phyloP scores from a whole-genome alignment of 2,113 vertebrate species.

The Heterotilapia buettikoferi region DNA sequence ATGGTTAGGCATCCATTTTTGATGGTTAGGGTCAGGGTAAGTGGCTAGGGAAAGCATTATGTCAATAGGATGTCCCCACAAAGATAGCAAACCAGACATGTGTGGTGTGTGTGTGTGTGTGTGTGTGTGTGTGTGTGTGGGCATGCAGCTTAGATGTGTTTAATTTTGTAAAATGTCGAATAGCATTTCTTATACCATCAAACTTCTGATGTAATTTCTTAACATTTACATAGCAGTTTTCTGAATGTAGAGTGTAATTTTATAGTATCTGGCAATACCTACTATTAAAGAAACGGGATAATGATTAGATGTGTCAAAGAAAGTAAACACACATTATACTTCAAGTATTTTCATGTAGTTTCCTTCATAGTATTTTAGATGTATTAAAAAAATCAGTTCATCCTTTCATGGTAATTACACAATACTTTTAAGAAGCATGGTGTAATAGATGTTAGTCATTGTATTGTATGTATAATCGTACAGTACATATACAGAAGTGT shows the following conservation, averaged over 20 bases:
- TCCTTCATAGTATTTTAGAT: background rate
- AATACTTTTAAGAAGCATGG: background rate
- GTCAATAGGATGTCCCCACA: too few relatives aligned
- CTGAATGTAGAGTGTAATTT: background rate
- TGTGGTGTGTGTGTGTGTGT: background rate
- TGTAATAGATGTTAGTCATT: background rate
- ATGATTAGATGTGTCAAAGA: background rate
- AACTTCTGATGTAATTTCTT: background rate
- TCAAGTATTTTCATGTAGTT: background rate
- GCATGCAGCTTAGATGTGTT: background rate
- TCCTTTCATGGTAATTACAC: background rate
- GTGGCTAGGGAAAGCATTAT: too few relatives aligned
- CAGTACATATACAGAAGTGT: background rate
- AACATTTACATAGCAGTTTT: background rate
- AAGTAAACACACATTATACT: background rate
- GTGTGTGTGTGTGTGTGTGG: background rate
- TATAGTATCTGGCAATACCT: background rate
- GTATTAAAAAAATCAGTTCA: background rate
- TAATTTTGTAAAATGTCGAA: background rate
- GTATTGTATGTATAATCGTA: background rate
- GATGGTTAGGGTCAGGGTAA: too few relatives aligned
- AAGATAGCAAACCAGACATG: too few relatives aligned
- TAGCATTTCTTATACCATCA: background rate
- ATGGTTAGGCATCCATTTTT: too few relatives aligned
- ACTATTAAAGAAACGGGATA: background rate